Evolutionary conservation across 2,888 invertebrate species (phyloP).

Genomic region (Nasonia oneida): DNA sequence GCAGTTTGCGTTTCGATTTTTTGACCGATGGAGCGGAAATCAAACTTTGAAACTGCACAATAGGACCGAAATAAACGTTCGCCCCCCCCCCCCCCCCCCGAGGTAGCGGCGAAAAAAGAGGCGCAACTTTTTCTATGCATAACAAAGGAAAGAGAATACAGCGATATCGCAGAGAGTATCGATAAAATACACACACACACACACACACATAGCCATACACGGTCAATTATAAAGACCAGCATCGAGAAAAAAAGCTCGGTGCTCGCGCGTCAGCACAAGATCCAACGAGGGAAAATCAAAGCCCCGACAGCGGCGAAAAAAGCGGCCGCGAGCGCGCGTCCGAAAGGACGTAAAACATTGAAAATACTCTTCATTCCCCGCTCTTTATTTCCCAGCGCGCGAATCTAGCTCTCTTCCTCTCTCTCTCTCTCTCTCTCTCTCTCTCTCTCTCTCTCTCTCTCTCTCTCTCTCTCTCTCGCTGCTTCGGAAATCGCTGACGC

Average conservation of each 20-base stretch:
- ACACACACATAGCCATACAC: neutral
- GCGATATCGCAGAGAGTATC: neutral
- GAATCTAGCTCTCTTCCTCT: neutral
- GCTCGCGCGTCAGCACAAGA: slow-evolving; percentile 15
- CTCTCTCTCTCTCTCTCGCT: neutral
- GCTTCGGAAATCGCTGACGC: slow-evolving; percentile 60
- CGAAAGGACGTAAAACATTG: slow-evolving; percentile 40
- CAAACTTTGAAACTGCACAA: too few species aligned
- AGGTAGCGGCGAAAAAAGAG: neutral
- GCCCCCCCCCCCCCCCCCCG: too few species aligned
- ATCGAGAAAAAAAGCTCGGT: neutral
- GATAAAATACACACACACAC: neutral
- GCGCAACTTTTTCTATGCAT: neutral
- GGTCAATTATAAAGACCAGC: neutral
- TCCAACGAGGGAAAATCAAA: slow-evolving; percentile 23
- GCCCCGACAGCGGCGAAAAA: neutral
- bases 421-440: too few species aligned
- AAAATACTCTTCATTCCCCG: slow-evolving; percentile 57
- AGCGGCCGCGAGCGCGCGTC: neutral
- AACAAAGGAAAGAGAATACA: neutral
- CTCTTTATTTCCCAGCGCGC: slow-evolving; percentile 59
- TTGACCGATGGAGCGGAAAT: too few species aligned
- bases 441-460: too few species aligned
- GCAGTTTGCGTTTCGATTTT: too few species aligned
- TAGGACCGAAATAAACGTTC: too few species aligned